Percentiles rank a stretch among this genome's conserved stretches.
Conservation (phyloP, 2,888 invertebrate genomes). For the Metallyticus violacea region DNA sequence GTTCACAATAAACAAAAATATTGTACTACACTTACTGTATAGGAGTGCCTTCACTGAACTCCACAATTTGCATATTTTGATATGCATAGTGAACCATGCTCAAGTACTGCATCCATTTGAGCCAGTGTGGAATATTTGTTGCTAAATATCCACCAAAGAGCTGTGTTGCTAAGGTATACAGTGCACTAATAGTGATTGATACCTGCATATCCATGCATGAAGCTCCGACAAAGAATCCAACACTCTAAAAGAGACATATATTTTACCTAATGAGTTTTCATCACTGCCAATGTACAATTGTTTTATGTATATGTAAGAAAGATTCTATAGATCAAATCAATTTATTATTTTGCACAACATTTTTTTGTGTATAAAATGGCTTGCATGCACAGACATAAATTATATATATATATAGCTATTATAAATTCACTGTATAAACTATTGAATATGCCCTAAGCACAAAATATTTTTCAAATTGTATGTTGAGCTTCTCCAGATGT, state of each 20-base stretch:
- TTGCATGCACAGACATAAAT: too few species aligned
- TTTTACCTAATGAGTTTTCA: background rate
- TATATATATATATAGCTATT: too few species aligned
- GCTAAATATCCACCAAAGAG: slow-evolving; percentile 74
- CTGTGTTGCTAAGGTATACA: slow-evolving; percentile 73
- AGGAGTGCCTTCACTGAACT: slow-evolving; percentile 67
- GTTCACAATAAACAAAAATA: too few species aligned
- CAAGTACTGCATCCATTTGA: slow-evolving; percentile 71
- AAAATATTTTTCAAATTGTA: too few species aligned
- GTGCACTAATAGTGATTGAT: slow-evolving; percentile 71
- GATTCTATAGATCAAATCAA: too few species aligned
- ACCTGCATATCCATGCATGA: slow-evolving; percentile 74
- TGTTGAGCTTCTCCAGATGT: too few species aligned
- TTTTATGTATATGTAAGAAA: background rate
- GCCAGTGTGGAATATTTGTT: slow-evolving; percentile 68
- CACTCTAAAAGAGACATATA: slow-evolving; percentile 52
- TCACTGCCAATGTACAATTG: background rate
- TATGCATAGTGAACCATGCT: slow-evolving; percentile 79
- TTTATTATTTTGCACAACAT: too few species aligned
- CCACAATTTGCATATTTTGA: slow-evolving; percentile 76
- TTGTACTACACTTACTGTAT: slow-evolving; percentile 57
- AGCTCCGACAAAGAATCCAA: slow-evolving; percentile 75
- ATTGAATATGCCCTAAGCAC: too few species aligned
- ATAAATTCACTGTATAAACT: too few species aligned
- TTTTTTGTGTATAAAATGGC: too few species aligned